Evolutionary conservation across 2,113 vertebrate genomes (phyloP), one percentile per base, ranked within the genome.

Genomic region (Pavo muticus): DNA sequence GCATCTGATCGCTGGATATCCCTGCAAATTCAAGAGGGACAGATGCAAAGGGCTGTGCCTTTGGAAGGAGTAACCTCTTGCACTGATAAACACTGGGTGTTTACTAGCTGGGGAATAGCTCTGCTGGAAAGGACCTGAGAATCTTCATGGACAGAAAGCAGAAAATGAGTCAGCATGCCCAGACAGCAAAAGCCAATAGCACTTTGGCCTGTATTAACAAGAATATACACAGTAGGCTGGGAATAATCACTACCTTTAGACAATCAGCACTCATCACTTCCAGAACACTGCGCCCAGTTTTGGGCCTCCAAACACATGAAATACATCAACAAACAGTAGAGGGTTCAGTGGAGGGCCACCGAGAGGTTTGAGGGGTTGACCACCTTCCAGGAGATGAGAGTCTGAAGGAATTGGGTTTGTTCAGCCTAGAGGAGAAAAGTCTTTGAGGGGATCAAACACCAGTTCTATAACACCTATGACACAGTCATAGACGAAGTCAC

Each of bases 281-380:
- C 64, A 48, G 35, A 78, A 35, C 6, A 4, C 37, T 56, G 27
- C 23, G 29, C 42, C 17, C 52, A 64, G 14, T 60, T 69, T 82
- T 19, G 32, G 20, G 40, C 25, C 3, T 82, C 35, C 9, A 13
- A 57, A 3, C 61, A 64, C 17, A 14, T 57, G 61, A 14, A 78
- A 60, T 7, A 48, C 25, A 14, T 48, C 0, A 1, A 29, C 40
- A 76, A 65, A 60, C 12, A 9, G 15, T 56, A 29, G 20, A 12
- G 44, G 6, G 6, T 65, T 74, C 39, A 37, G 24, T 70, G 78
- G 20, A 64, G 12, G 20, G 20, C 10, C 39, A 60, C 25, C 15
- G 54, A 37, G 42, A 70, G 6, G 4, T 20, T 0, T 40, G 25
- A n/a, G 11, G 9, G 0, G 21, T 65, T 54, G 12, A 65, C 29